These are phyloP conservation scores for Samia ricini DNA, from an alignment of 1,140 invertebrate species.

Conservation along the genomic window DNA sequence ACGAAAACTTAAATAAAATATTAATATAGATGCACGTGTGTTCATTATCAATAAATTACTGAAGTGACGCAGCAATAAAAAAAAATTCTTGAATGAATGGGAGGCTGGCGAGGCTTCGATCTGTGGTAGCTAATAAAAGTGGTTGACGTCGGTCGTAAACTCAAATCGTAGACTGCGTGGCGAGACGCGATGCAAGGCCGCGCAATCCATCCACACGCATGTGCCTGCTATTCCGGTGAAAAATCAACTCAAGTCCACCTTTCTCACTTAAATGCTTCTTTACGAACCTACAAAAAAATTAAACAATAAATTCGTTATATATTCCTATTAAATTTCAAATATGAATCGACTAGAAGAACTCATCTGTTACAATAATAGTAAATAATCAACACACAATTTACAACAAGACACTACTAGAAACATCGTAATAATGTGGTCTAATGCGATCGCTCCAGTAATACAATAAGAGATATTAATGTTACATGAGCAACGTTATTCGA, in stretches of 20 bases:
- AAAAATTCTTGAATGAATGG: slow-evolving; percentile 74
- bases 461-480: slow-evolving; percentile 52
- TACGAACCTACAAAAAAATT: not conserved
- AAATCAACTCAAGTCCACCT: not conserved
- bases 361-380: slow-evolving; percentile 1
- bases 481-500: slow-evolving; percentile 44
- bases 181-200: slow-evolving; percentile 62
- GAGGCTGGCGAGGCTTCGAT: slow-evolving; percentile 69
- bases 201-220: slow-evolving; percentile 8
- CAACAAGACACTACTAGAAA: slow-evolving; percentile 50
- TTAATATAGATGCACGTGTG: slow-evolving; percentile 76
- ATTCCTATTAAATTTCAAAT: slow-evolving; percentile 31
- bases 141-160: slow-evolving; percentile 70
- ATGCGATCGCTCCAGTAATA: slow-evolving; percentile 50
- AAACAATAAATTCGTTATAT: not conserved
- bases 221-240: not conserved
- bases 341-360: slow-evolving; percentile 32
- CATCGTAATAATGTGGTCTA: slow-evolving; percentile 31
- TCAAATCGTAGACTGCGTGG: slow-evolving; percentile 71
- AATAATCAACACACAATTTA: slow-evolving; percentile 39
- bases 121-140: slow-evolving; percentile 75
- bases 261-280: not conserved
- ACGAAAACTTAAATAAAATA: slow-evolving; percentile 76
- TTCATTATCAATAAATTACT: slow-evolving; percentile 76
- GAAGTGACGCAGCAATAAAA: slow-evolving; percentile 74